Conservation (phyloP, 2,888 invertebrate species). For the Ectemnius lituratus region DNA sequence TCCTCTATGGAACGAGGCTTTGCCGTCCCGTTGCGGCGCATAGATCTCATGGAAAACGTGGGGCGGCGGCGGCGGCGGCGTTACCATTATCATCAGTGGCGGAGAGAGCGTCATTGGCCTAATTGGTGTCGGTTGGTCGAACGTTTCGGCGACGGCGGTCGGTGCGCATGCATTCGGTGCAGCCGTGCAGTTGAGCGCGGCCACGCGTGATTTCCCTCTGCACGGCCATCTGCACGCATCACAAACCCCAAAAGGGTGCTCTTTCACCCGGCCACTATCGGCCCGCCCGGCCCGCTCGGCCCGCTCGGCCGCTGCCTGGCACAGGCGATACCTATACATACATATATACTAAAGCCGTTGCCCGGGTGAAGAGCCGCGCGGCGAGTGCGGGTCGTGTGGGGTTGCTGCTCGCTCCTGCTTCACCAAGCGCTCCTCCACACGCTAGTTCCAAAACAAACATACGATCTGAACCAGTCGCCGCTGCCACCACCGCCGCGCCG, state of each 20-base stretch:
- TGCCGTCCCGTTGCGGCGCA: constrained; percentile 34
- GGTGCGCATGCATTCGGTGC: constrained; percentile 61
- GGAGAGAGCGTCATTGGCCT: constrained; percentile 67
- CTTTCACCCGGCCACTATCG: constrained; percentile 63
- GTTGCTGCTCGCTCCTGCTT: constrained; percentile 8
- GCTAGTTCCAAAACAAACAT: constrained; percentile 62
- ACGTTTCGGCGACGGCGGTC: constrained; percentile 63
- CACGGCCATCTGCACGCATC: constrained; percentile 73
- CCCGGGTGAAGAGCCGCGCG: constrained; percentile 48
- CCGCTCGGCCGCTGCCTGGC: constrained; percentile 37
- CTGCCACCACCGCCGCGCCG: too few relatives aligned
- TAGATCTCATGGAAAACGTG: constrained; percentile 37
- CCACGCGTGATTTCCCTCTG: constrained; percentile 73
- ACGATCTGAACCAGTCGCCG: constrained; percentile 53
- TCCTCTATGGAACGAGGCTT: constrained; percentile 8
- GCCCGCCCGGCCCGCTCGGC: constrained; percentile 26
- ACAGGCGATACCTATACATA: constrained; percentile 32
- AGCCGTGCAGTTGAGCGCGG: constrained; percentile 71
- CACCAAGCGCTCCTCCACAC: constrained; percentile 43
- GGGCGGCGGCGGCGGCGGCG: constrained; percentile 33
- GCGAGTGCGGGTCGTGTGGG: constrained; percentile 30
- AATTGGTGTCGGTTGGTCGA: constrained; percentile 70
- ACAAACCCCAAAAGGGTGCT: constrained; percentile 73
- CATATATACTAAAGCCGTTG: constrained; percentile 24
- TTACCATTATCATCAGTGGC: constrained; percentile 70